Evolutionary conservation across 1,140 invertebrate species (phyloP).

Genomic region (Plectus sambesii): DNA sequence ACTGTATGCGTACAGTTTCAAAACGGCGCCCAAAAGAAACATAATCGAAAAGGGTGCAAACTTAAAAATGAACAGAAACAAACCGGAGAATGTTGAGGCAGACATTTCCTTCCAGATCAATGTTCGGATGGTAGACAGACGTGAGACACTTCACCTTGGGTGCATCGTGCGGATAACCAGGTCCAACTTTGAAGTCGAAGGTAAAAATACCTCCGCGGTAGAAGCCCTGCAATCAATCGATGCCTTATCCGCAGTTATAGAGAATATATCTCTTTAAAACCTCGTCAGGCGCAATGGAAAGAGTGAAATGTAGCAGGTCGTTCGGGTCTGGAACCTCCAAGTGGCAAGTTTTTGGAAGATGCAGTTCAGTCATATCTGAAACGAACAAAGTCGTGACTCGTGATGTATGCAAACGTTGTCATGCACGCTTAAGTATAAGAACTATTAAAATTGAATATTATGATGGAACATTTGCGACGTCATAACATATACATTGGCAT

Average conservation of each 20-base stretch:
- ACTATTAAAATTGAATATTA: too few species aligned
- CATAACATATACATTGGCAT: too few species aligned
- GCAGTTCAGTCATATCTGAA: slow-evolving; percentile 91
- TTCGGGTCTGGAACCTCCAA: slow-evolving; percentile 92
- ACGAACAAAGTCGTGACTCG: too few species aligned
- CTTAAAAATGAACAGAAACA: not conserved
- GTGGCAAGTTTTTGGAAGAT: slow-evolving; percentile 87
- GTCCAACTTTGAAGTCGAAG: slow-evolving; percentile 94
- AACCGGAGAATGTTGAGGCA: slow-evolving; percentile 72
- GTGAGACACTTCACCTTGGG: slow-evolving; percentile 90
- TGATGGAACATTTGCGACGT: too few species aligned
- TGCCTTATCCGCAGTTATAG: slow-evolving; percentile 1
- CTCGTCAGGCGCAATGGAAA: slow-evolving; percentile 91
- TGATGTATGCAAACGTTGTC: too few species aligned
- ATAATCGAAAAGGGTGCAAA: not conserved
- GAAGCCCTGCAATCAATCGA: slow-evolving; percentile 59
- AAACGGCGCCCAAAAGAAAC: not conserved
- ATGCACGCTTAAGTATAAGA: too few species aligned
- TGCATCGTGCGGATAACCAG: slow-evolving; percentile 88
- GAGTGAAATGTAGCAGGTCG: slow-evolving; percentile 86
- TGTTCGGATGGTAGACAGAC: slow-evolving; percentile 81
- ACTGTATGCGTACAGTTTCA: too few species aligned
- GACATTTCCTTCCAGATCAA: slow-evolving; percentile 85
- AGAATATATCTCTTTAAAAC: slow-evolving; percentile 45
- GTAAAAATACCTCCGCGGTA: slow-evolving; percentile 82